phyloP scores from a whole-genome alignment of 1,140 invertebrate species.

The Drosophila pallidifrons region DNA sequence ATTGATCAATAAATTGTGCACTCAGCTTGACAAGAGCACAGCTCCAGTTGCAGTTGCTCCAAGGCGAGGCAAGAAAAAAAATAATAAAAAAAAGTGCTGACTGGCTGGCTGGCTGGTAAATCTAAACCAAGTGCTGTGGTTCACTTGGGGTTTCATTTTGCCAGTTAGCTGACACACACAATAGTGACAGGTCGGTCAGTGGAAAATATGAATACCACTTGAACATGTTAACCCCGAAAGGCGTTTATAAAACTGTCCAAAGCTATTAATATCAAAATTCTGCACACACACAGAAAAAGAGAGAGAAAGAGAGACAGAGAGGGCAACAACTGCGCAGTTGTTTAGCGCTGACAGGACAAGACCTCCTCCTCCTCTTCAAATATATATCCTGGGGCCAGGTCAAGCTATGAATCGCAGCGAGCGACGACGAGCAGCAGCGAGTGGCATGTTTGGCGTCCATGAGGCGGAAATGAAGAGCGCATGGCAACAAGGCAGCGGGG shows the following conservation, averaged over 20 bases:
- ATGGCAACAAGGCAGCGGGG: slow-evolving; percentile 48
- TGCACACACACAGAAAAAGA: slow-evolving; percentile 59
- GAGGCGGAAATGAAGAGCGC: slow-evolving; percentile 79
- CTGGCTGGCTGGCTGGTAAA: slow-evolving; percentile 11
- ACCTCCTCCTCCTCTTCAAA: slow-evolving; percentile 19
- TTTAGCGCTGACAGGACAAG: slow-evolving; percentile 45
- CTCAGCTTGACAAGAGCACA: slow-evolving; percentile 4
- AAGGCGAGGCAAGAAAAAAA: too few relatives aligned
- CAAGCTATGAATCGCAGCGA: slow-evolving; percentile 72
- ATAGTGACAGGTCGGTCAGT: slow-evolving; percentile 82
- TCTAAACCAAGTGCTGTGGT: slow-evolving; percentile 30
- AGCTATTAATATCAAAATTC: slow-evolving; percentile 84
- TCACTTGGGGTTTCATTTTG: slow-evolving; percentile 30
- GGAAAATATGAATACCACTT: slow-evolving; percentile 84
- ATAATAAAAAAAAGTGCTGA: background rate
- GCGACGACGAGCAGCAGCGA: slow-evolving; percentile 23
- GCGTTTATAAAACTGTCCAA: slow-evolving; percentile 84
- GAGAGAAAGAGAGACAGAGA: background rate
- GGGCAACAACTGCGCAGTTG: slow-evolving; percentile 72
- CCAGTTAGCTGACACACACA: slow-evolving; percentile 61
- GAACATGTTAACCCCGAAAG: slow-evolving; percentile 83
- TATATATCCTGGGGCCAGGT: slow-evolving; percentile 60
- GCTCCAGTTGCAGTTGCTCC: slow-evolving; percentile 15
- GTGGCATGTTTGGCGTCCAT: slow-evolving; percentile 80
- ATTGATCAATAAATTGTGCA: slow-evolving; percentile 21